These are phyloP conservation scores for Cosmia trapezina DNA, from an alignment of 2,888 invertebrate genomes.

Conservation along the genomic window DNA sequence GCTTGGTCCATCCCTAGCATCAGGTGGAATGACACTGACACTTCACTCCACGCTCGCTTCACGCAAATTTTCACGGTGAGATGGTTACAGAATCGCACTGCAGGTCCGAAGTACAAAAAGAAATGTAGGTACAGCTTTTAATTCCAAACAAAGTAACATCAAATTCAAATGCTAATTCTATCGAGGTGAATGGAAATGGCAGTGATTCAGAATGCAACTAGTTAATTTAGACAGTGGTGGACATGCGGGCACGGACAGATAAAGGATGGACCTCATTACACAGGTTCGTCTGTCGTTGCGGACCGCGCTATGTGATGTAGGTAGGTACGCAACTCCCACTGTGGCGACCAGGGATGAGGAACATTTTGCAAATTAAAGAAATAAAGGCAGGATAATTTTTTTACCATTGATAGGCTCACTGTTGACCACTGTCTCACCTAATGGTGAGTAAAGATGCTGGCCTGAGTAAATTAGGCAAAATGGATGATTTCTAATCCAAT, in stretches of 20 bases:
- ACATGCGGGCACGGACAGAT: constrained; percentile 33
- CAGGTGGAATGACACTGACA: no score
- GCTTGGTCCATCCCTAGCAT: no score
- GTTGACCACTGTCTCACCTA: not conserved
- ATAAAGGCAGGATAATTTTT: no score
- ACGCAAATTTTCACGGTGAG: no score
- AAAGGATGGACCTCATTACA: constrained; percentile 41
- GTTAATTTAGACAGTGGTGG: constrained; percentile 29
- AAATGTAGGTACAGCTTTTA: no score
- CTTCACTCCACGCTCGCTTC: no score
- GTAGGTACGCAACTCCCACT: not conserved
- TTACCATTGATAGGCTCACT: not conserved
- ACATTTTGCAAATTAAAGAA: constrained; percentile 3
- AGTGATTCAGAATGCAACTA: constrained; percentile 37
- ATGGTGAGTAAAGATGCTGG: no score
- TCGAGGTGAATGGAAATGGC: constrained; percentile 3
- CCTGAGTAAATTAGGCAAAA: no score
- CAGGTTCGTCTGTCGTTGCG: constrained; percentile 6
- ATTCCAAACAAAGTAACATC: no score
- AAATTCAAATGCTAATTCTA: constrained; percentile 5
- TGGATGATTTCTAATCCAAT: not conserved
- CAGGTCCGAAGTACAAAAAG: no score
- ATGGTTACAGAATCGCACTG: no score
- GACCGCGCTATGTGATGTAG: constrained; percentile 16
- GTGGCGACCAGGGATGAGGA: not conserved